A percentile compares a stretch with the other conserved stretches of the same genome.
These are phyloP conservation scores for Epinephelus moara DNA, from an alignment of 2,113 vertebrate species.

Conservation along the genomic window DNA sequence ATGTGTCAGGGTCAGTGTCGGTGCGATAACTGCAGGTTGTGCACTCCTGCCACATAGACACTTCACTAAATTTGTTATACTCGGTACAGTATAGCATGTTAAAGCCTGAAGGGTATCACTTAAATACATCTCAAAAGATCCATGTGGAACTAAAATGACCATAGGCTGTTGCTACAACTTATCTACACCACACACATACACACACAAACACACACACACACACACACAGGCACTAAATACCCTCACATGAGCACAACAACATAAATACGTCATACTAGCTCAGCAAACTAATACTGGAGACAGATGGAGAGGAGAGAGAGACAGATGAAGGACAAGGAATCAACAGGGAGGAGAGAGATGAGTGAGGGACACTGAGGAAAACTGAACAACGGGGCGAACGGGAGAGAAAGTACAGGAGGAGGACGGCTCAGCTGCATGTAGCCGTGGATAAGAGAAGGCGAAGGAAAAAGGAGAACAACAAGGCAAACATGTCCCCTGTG, in stretches of 20 bases:
- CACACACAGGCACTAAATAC: not conserved
- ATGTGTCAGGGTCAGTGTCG: conserved; percentile 37
- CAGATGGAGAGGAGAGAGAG: conserved; percentile 32
- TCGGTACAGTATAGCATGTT: not conserved
- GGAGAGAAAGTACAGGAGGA: not conserved
- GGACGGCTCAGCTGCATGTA: not conserved
- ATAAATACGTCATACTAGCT: not conserved
- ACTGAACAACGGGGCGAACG: not conserved
- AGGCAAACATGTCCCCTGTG: not conserved
- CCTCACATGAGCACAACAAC: conserved; percentile 12
- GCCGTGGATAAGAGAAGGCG: not conserved
- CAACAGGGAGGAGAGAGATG: not conserved
- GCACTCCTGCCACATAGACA: conserved; percentile 4
- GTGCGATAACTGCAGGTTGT: conserved; percentile 24
- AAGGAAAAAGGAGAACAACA: not conserved
- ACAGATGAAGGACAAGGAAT: conserved; percentile 18
- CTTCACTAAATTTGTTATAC: not conserved
- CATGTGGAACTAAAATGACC: not conserved
- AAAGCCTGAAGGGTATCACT: not conserved
- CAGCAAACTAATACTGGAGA: conserved; percentile 38
- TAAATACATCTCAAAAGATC: conserved; percentile 11
- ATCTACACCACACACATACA: not conserved
- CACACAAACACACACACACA: conserved; percentile 1
- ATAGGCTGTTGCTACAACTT: not conserved
- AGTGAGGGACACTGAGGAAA: not conserved